Evolutionary conservation across 1,140 invertebrate species (phyloP), one percentile per base, ranked within the genome.

Genomic region (Sycophila sp.): DNA sequence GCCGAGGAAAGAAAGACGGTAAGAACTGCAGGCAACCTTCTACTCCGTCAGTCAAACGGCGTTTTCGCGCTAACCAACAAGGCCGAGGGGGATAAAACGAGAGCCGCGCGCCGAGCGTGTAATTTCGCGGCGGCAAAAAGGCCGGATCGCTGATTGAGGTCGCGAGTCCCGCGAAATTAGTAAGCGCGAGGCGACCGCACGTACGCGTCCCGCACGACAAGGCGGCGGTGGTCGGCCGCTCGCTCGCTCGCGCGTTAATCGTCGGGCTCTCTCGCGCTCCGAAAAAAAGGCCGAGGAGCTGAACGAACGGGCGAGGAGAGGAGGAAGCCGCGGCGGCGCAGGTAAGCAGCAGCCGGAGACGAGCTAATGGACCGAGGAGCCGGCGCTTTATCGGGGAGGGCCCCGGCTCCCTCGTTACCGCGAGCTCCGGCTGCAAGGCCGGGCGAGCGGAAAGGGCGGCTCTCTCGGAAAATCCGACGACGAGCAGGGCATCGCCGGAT

Each of bases 321-420:
- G 13, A n/a, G 24, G 13, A 47, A 47, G 42, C 17, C 19, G 19
- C 19, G 42, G 42, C 42, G 42, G 49, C n/a, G n/a, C 49, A 30
- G 49, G 49, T 30, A 53, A 53, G 28, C 49, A 30, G 42, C 42
- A 17, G 36, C 26, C 59, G 40, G 60, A 34, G 53, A 40, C 36
- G 63, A 58, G 59, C 72, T 75, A 73, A 75, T 75, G 72, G 73
- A 55, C 60, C 66, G 62, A 24, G 45, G 68, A 36, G 53, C 40
- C n/a, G 53, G 40, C 63, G 67, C 71, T 72, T 72, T 67, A 74
- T 74, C 73, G 77, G 75, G 55, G 60, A 60, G 60, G 59, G 36
- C 47, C 40, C 40, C n/a, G 7, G 40, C 30, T 8, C 51, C 64
- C 64, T 67, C 53, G 64, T 67, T 67, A 67, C 64, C 64, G 36